These are phyloP conservation scores for Quiscalus mexicanus DNA, from an alignment of 2,113 vertebrate species.

Conservation along the genomic window DNA sequence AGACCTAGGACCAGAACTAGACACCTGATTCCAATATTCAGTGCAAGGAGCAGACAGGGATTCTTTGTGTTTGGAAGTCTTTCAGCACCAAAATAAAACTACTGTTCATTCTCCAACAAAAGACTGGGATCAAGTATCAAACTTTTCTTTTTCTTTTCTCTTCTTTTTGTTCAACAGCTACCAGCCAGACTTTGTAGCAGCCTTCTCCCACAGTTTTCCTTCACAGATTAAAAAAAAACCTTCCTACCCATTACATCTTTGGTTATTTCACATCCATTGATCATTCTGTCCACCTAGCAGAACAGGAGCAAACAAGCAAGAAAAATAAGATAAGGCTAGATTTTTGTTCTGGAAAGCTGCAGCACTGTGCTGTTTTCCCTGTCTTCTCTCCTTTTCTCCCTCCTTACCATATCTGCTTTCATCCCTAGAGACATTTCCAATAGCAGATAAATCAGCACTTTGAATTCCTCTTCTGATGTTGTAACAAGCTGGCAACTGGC, in stretches of 20 bases:
- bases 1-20: neutral
- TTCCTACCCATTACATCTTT: neutral
- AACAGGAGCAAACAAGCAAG: constrained; percentile 30
- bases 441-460: constrained; percentile 64
- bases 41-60: neutral
- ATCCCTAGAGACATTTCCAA: constrained; percentile 48
- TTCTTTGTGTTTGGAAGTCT: constrained; percentile 12
- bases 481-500: constrained; percentile 66
- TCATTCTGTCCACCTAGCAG: constrained; percentile 13
- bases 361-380: neutral
- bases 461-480: constrained; percentile 63
- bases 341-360: neutral
- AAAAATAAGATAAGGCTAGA: neutral
- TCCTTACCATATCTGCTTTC: neutral
- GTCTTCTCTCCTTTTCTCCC: neutral
- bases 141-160: neutral
- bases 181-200: neutral
- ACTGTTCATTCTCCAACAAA: constrained; percentile 14
- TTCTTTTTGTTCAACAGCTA: constrained; percentile 15
- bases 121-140: constrained; percentile 23
- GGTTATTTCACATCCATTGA: constrained; percentile 24
- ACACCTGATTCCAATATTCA: constrained; percentile 32
- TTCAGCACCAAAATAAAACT: constrained; percentile 52
- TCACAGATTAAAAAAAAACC: neutral
- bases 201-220: neutral